Conservation (phyloP, 2,797 vertebrate genomes). For the Phoeniculus purpureus region DNA sequence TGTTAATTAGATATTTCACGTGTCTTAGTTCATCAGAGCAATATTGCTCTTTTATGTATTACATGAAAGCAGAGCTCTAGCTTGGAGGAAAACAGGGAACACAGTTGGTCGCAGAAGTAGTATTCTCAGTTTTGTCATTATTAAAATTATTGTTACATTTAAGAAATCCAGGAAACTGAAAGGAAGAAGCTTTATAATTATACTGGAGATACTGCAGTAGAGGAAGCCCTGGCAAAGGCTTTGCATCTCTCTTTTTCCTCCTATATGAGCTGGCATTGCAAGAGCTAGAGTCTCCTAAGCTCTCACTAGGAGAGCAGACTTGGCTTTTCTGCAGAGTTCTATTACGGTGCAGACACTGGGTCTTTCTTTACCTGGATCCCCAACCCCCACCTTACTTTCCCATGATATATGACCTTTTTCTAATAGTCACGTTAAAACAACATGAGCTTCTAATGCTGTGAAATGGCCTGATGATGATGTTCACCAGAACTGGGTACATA, state of each 20-base stretch:
- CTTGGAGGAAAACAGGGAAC: conserved; percentile 77
- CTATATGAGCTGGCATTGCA: conserved; percentile 30
- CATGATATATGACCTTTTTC: background rate
- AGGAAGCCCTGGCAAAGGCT: conserved; percentile 41
- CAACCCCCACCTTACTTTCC: background rate
- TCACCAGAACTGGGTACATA: conserved; percentile 29
- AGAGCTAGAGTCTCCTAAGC: conserved; percentile 22
- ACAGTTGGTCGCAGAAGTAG: conserved; percentile 50
- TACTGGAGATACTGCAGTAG: background rate
- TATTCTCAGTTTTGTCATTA: conserved; percentile 70
- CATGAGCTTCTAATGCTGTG: background rate
- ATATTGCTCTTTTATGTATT: conserved; percentile 79
- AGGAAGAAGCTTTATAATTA: conserved; percentile 52
- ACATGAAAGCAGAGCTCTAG: conserved; percentile 78
- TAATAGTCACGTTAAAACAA: background rate
- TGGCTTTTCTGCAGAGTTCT: background rate
- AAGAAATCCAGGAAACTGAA: conserved; percentile 68
- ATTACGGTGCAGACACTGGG: background rate
- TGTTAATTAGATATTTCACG: conserved; percentile 80
- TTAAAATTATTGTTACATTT: conserved; percentile 76
- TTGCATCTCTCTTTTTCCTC: background rate
- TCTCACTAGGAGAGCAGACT: background rate
- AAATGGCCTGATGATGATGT: conserved; percentile 32
- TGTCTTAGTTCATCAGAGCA: conserved; percentile 79
- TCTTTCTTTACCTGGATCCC: background rate